phyloP scores from a whole-genome alignment of 2,113 vertebrate genomes.

The Lamprotornis superbus region DNA sequence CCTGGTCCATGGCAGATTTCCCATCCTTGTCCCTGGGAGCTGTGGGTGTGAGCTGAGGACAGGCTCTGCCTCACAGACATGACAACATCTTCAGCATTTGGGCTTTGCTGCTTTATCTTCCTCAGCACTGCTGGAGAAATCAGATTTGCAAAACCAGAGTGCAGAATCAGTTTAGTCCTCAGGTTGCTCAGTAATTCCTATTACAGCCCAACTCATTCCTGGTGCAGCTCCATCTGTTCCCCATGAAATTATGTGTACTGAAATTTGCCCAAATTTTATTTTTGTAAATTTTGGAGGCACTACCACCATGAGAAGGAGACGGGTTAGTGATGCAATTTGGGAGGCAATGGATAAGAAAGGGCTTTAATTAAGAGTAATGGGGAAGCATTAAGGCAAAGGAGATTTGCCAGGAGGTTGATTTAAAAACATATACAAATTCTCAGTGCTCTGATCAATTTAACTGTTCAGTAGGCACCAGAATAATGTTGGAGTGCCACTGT shows the following conservation, averaged over 20 bases:
- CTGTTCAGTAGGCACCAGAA: slow-evolving; percentile 41
- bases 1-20: neutral
- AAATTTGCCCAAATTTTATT: slow-evolving; percentile 42
- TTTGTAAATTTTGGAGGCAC: neutral
- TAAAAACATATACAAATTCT: slow-evolving; percentile 54
- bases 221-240: slow-evolving; percentile 16
- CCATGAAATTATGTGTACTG: neutral
- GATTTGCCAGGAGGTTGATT: slow-evolving; percentile 34
- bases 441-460: slow-evolving; percentile 39
- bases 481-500: neutral
- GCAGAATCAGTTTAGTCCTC: neutral
- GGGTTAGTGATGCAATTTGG: neutral
- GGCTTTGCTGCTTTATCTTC: neutral
- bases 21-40: neutral
- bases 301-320: neutral
- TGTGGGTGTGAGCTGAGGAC: neutral
- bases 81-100: neutral
- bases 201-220: neutral
- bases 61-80: neutral
- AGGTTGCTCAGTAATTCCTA: neutral
- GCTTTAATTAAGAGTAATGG: slow-evolving; percentile 56
- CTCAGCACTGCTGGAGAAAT: neutral
- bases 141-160: neutral
- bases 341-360: slow-evolving; percentile 38
- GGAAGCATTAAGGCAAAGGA: slow-evolving; percentile 23